These are phyloP conservation scores for Pseudopodoces humilis DNA, from an alignment of 2,113 vertebrate species.

Conservation along the genomic window DNA sequence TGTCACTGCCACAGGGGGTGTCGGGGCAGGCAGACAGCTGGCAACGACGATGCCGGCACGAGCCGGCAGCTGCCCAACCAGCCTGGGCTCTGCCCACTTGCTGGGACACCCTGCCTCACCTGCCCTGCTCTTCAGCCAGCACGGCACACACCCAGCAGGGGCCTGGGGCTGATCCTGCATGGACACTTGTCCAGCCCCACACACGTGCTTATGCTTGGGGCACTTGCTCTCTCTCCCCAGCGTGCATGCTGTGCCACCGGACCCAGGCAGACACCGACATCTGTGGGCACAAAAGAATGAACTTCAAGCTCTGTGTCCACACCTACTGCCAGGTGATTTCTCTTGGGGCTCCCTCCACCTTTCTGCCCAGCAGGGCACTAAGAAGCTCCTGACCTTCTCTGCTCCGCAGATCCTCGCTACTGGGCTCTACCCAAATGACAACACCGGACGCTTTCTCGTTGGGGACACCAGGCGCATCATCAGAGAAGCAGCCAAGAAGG, in stretches of 20 bases:
- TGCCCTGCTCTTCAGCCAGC: not conserved
- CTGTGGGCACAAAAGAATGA: not conserved
- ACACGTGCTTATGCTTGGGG: rapidly evolving
- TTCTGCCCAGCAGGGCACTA: not conserved
- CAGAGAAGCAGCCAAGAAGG: not conserved
- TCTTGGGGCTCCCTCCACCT: not conserved
- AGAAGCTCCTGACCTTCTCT: rapidly evolving
- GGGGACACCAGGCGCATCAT: rapidly evolving
- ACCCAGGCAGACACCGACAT: rapidly evolving
- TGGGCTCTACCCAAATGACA: not conserved
- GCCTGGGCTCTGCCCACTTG: not conserved
- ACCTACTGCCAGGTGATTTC: not conserved
- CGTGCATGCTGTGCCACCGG: not conserved
- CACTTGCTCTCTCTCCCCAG: not conserved
- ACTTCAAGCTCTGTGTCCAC: not conserved
- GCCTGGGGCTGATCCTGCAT: not conserved
- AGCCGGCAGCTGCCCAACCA: not conserved
- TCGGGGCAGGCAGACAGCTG: rapidly evolving
- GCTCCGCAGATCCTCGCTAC: not conserved
- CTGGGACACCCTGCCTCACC: not conserved
- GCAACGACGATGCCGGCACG: rapidly evolving
- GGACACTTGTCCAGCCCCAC: not conserved
- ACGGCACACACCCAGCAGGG: not conserved
- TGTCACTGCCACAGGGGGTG: rapidly evolving
- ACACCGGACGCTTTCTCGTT: rapidly evolving